These are phyloP conservation scores for Ramazzottius varieornatus DNA, from an alignment of 2,888 invertebrate genomes.

Conservation along the genomic window DNA sequence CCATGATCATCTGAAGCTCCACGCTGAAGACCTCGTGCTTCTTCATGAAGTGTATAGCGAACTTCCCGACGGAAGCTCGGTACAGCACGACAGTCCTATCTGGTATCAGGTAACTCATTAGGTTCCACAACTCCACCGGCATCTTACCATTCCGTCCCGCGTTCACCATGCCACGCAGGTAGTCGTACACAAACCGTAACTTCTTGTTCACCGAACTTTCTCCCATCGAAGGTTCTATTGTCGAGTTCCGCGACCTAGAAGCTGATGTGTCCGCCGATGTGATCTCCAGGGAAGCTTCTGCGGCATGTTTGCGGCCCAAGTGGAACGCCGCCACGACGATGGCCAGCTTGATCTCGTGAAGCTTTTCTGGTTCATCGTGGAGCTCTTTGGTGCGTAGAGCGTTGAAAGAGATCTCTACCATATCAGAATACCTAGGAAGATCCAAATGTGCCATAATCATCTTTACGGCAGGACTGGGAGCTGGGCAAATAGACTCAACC, in stretches of 20 bases:
- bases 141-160: neutral
- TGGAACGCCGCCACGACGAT: neutral
- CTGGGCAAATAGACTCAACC: too few species aligned
- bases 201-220: too few species aligned
- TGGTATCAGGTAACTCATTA: neutral
- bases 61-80: neutral
- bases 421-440: neutral
- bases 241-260: too few species aligned
- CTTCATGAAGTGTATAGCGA: neutral
- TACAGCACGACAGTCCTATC: neutral
- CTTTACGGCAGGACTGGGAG: too few species aligned
- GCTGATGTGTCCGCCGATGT: too few species aligned
- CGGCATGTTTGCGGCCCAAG: neutral
- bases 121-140: neutral
- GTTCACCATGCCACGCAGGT: neutral
- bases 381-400: neutral
- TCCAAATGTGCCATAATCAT: too few species aligned
- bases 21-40: neutral
- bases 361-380: neutral
- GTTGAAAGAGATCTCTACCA: neutral
- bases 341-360: neutral
- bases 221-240: too few species aligned
- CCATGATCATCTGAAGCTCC: neutral
- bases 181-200: neutral
- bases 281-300: neutral